Evolutionary conservation across 2,797 vertebrate species (phyloP), one percentile per base, ranked within the genome.

Genomic region (Halcyon badia): DNA sequence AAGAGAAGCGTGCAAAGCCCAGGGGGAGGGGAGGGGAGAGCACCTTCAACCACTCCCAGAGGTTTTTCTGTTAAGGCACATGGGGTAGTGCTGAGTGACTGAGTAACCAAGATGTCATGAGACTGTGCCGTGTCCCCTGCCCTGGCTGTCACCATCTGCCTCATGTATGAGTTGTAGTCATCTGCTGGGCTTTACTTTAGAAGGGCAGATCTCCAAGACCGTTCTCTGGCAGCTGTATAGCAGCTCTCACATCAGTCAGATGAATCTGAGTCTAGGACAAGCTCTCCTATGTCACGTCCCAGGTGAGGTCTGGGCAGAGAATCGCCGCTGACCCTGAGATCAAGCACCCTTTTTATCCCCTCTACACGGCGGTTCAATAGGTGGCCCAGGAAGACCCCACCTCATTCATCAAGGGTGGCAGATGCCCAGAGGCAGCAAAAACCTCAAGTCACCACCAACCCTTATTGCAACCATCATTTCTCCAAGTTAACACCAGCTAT

Each of bases 251-350:
- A 14, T 2, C 0, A 0, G 14, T 37, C 31, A 56, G 37, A 60
- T 0, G 0, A 5, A 3, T 28, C 19, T 24, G 8, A 66, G 19
- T 15, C 0, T 0, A 84, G 41, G 54, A 39, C 41, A 39, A 83
- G 22, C 4, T 77, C 44, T 64, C 6, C 1, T 70, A 37, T 39
- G 49, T 16, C n/a, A 51, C 0, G 0, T 61, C 22, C 54, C 49
- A 82, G 31, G 33, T 3, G 13, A 86, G 58, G 24, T 19, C 26
- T 69, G 65, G 52, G 58, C 56, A 82, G 31, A 93, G 33, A 79
- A 82, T 18, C 1, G 1, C 62, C 51, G 26, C n/a, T 62, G 46
- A 46, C 35, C 30, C 44, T 64, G 42, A 91, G 72, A 78, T 26
- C 57, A 54, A 69, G 35, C 17, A 52, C 6, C 1, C 0, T 51